A percentile compares a stretch with the other conserved stretches of the same genome.
Conservation (phyloP, 2,113 vertebrate species). For the Pyrgilauda ruficollis region DNA sequence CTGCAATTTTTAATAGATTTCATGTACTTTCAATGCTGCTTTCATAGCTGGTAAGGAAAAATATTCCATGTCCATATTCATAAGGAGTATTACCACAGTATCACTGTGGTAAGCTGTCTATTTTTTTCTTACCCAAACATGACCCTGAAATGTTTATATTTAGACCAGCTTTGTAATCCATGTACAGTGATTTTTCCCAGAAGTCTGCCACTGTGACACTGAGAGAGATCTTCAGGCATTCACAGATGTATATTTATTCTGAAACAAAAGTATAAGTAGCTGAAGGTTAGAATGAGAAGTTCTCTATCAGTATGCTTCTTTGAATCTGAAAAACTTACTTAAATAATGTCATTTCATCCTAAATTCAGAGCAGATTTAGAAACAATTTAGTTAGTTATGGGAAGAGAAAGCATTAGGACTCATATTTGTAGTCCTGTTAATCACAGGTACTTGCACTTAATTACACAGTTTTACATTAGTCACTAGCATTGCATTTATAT, state of each 20-base stretch:
- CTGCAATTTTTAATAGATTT: neutral
- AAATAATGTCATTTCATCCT: neutral
- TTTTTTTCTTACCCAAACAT: neutral
- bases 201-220: neutral
- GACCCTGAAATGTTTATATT: neutral
- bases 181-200: neutral
- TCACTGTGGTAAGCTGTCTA: neutral
- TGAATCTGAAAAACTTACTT: neutral
- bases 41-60: neutral
- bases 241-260: neutral
- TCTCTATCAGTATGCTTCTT: neutral
- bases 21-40: neutral
- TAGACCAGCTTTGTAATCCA: neutral
- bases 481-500: neutral
- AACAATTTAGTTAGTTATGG: slow-evolving; percentile 33
- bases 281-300: neutral
- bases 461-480: neutral
- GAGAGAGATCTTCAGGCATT: neutral
- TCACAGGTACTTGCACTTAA: neutral
- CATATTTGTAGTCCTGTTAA: neutral
- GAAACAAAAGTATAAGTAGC: neutral
- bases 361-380: slow-evolving; percentile 28
- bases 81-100: neutral
- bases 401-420: neutral
- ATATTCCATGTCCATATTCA: neutral